These are phyloP conservation scores for Sprattus sprattus DNA, from an alignment of 2,113 vertebrate genomes.

Conservation along the genomic window DNA sequence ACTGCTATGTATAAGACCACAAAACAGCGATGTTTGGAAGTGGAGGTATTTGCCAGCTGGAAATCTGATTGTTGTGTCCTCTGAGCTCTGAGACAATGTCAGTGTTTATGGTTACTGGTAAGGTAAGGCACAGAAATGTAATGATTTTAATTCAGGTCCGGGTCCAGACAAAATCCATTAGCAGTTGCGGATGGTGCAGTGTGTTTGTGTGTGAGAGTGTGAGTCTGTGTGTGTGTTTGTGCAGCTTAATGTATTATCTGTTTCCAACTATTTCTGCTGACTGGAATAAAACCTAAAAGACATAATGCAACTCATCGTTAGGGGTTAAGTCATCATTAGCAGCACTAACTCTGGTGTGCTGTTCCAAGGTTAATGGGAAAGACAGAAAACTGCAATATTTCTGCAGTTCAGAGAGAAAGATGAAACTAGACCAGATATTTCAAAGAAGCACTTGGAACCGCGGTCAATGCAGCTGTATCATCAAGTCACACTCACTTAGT, in stretches of 20 bases:
- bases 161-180: slow-evolving; percentile 25
- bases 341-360: background rate
- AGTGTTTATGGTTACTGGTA: background rate
- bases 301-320: background rate
- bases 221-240: background rate
- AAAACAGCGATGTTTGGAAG: background rate
- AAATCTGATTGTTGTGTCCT: background rate
- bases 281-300: background rate
- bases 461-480: background rate
- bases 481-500: background rate
- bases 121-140: slow-evolving; percentile 22
- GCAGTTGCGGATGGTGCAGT: slow-evolving; percentile 1
- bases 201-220: background rate
- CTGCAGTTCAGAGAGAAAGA: background rate
- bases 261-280: background rate
- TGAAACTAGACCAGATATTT: background rate
- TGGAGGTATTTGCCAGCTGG: background rate
- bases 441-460: background rate
- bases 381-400: slow-evolving; percentile 3
- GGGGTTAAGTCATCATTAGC: slow-evolving; percentile 9
- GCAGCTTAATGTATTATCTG: background rate
- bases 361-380: background rate
- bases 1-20: background rate
- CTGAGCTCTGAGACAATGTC: background rate
- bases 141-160: slow-evolving; percentile 17